A percentile compares a stretch with the other conserved stretches of the same genome.
Evolutionary conservation across 2,113 vertebrate species (phyloP).

Genomic region (Nanorana parkeri): DNA sequence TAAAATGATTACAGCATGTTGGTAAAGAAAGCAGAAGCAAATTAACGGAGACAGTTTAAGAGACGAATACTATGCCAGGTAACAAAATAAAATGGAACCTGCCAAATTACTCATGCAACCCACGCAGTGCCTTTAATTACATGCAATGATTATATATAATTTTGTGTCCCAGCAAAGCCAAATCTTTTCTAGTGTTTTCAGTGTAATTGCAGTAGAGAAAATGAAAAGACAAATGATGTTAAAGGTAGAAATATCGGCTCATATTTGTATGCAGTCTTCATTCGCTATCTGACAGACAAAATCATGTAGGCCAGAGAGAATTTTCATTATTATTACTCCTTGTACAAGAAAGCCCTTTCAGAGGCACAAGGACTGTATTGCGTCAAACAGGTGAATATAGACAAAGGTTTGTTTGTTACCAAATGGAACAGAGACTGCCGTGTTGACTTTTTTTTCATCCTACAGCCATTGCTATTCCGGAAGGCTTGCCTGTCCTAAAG

Average conservation of each 20-base stretch:
- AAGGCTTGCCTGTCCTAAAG: too few relatives aligned
- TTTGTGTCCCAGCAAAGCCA: slow-evolving; percentile 50
- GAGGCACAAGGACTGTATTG: too few relatives aligned
- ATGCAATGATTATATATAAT: slow-evolving; percentile 49
- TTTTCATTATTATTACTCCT: too few relatives aligned
- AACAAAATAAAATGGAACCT: slow-evolving; percentile 46
- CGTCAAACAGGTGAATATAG: too few relatives aligned
- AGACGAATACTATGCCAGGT: slow-evolving; percentile 44
- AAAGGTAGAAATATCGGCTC: not conserved
- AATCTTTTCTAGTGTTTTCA: slow-evolving; percentile 16
- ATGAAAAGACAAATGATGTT: not conserved
- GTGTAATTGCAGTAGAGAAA: slow-evolving; percentile 35
- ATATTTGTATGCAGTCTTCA: not conserved
- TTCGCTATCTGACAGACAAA: not conserved
- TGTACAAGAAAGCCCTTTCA: too few relatives aligned
- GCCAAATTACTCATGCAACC: slow-evolving; percentile 47
- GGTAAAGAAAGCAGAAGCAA: slow-evolving; percentile 4
- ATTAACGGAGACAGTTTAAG: slow-evolving; percentile 19
- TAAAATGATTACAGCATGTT: slow-evolving; percentile 15
- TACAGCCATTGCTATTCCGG: too few relatives aligned
- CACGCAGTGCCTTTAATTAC: slow-evolving; percentile 51
- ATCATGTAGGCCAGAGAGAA: slow-evolving; percentile 16
- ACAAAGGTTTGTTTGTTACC: too few relatives aligned
- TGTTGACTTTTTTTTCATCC: too few relatives aligned
- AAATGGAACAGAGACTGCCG: too few relatives aligned